Conservation (phyloP, 2,113 vertebrate species). For the Aptenodytes forsteri region DNA sequence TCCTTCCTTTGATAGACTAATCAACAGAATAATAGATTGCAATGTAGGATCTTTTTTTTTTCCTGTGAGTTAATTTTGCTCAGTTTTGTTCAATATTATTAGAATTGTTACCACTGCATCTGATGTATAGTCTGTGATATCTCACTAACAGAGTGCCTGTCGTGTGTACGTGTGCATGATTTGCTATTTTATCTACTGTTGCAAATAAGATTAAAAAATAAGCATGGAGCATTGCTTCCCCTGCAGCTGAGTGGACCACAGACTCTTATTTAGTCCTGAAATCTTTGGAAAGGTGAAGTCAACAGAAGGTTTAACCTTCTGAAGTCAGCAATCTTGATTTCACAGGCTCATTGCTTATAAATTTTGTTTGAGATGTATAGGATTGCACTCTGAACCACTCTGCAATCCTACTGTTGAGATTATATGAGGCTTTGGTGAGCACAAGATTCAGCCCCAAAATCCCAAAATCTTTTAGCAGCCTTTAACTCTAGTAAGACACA, state of each 20-base stretch:
- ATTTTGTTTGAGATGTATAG: neutral
- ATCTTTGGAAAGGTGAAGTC: neutral
- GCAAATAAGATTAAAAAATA: neutral
- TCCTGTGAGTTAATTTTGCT: neutral
- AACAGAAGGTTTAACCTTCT: neutral
- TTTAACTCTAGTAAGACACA: neutral
- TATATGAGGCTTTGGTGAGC: neutral
- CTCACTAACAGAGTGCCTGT: neutral
- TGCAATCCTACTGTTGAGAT: neutral
- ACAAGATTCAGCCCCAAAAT: neutral
- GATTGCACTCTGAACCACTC: neutral
- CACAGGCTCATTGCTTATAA: neutral
- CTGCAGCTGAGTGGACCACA: neutral
- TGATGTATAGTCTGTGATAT: neutral
- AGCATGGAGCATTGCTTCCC: fast-evolving
- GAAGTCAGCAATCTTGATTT: neutral
- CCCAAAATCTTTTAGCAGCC: neutral
- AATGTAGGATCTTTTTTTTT: neutral
- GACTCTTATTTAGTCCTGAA: neutral
- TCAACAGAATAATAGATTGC: neutral
- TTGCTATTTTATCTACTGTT: neutral
- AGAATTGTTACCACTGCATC: neutral
- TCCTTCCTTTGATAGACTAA: neutral
- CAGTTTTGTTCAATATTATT: neutral
- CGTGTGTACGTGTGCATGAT: neutral